Percentiles rank a stretch among this genome's conserved stretches.
phyloP scores from a whole-genome alignment of 2,113 vertebrate species.

The Emydocephalus ijimae region DNA sequence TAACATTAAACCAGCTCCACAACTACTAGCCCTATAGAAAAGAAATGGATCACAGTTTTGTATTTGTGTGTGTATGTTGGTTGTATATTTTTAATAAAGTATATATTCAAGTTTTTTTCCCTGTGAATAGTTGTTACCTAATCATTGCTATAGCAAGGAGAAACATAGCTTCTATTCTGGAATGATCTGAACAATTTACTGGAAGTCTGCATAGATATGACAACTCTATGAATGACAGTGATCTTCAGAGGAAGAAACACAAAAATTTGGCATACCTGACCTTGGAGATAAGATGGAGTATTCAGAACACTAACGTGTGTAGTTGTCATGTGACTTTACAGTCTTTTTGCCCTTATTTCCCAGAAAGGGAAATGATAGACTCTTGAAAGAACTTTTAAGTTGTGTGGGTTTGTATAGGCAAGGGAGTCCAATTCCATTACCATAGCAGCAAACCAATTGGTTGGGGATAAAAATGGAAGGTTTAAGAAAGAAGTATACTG shows the following conservation, averaged over 20 bases:
- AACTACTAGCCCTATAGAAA: background rate
- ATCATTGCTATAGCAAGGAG: background rate
- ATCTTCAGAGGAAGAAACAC: background rate
- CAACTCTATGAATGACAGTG: conserved; percentile 6
- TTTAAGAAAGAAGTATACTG: background rate
- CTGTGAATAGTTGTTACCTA: background rate
- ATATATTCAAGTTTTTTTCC: background rate
- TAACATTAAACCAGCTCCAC: background rate
- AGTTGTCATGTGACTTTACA: background rate
- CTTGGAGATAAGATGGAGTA: background rate
- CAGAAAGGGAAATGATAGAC: background rate
- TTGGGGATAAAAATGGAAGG: background rate
- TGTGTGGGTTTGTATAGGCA: background rate
- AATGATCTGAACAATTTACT: background rate
- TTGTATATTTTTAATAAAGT: background rate
- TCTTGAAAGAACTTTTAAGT: background rate
- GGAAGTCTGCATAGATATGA: background rate
- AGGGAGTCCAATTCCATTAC: background rate
- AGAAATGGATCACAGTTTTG: background rate
- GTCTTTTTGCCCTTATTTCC: background rate
- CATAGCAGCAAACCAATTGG: background rate
- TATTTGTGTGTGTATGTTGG: background rate
- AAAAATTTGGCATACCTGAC: background rate
- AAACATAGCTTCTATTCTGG: background rate
- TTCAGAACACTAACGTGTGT: background rate